A percentile compares a stretch with the other conserved stretches of the same genome.
These are phyloP conservation scores for Larimichthys polyactis DNA, from an alignment of 2,113 vertebrate genomes.

Conservation along the genomic window DNA sequence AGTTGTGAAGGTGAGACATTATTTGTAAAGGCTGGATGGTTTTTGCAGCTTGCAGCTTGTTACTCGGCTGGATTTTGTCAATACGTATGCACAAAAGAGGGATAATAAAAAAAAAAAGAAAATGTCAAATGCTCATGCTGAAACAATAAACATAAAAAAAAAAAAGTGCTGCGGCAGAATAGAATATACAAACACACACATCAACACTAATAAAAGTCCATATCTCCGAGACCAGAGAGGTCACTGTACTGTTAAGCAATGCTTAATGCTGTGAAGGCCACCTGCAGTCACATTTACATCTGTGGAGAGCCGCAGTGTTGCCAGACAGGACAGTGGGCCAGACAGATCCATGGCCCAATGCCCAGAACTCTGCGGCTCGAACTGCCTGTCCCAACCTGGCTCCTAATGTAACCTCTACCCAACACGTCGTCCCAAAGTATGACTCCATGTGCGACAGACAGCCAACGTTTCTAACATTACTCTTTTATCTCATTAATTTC, in stretches of 20 bases:
- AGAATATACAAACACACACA: slow-evolving; percentile 4
- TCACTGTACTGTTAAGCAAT: slow-evolving; percentile 33
- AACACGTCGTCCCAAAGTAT: background rate
- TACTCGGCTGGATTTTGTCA: slow-evolving; percentile 13
- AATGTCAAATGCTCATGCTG: slow-evolving; percentile 12
- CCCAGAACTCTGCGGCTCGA: slow-evolving; percentile 64
- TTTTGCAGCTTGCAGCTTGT: slow-evolving; percentile 18
- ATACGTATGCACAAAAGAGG: slow-evolving; percentile 1
- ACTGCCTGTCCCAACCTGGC: slow-evolving; percentile 38
- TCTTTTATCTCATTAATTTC: slow-evolving; percentile 11
- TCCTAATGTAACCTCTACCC: slow-evolving; percentile 37
- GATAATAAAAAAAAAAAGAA: slow-evolving; percentile 20
- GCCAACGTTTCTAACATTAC: background rate
- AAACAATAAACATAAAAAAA: slow-evolving; percentile 27
- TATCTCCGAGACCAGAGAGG: slow-evolving; percentile 10
- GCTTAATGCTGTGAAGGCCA: slow-evolving; percentile 43
- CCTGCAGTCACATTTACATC: slow-evolving; percentile 63
- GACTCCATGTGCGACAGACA: background rate
- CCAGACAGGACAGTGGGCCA: slow-evolving; percentile 52
- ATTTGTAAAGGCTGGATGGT: slow-evolving; percentile 23
- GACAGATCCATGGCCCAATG: slow-evolving; percentile 68
- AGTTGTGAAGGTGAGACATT: slow-evolving; percentile 21
- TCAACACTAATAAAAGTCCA: slow-evolving; percentile 13
- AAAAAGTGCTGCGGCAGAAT: background rate
- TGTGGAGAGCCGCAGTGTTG: slow-evolving; percentile 45